A percentile compares a stretch with the other conserved stretches of the same genome.
Evolutionary conservation across 1,140 invertebrate genomes (phyloP).

Genomic region (Drosophila takahashii): DNA sequence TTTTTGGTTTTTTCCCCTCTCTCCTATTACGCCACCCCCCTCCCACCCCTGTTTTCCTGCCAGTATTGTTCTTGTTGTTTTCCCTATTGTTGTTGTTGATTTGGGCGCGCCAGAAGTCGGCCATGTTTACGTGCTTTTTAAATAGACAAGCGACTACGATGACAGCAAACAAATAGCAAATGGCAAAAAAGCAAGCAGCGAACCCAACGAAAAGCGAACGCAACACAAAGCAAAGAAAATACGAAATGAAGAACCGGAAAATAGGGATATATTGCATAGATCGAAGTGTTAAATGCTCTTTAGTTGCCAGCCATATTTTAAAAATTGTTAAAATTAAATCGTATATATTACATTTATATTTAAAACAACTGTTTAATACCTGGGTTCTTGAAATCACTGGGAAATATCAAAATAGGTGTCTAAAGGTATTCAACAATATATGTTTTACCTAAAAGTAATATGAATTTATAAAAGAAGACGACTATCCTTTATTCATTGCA

Average conservation of each 20-base stretch:
- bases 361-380: too few relatives aligned
- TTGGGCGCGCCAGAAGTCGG: constrained; percentile 59
- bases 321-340: not conserved
- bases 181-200: not conserved
- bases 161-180: constrained; percentile 47
- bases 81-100: constrained; percentile 28
- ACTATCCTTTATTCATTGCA: too few relatives aligned
- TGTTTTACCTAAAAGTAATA: too few relatives aligned
- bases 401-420: too few relatives aligned
- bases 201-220: constrained; percentile 1
- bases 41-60: not conserved
- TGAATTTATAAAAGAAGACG: too few relatives aligned
- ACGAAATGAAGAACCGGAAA: constrained; percentile 5
- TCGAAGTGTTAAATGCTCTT: constrained; percentile 6
- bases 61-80: constrained; percentile 29
- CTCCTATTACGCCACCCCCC: constrained; percentile 3
- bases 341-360: not conserved
- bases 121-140: constrained; percentile 65
- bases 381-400: too few relatives aligned
- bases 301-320: too few relatives aligned
- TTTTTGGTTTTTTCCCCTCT: not conserved
- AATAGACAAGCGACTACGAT: constrained; percentile 57
- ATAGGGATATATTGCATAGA: constrained; percentile 1
- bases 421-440: too few relatives aligned
- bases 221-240: constrained; percentile 9